These are phyloP conservation scores for Lepidocolaptes lacrymiger DNA, from an alignment of 2,797 vertebrate genomes.

Conservation along the genomic window DNA sequence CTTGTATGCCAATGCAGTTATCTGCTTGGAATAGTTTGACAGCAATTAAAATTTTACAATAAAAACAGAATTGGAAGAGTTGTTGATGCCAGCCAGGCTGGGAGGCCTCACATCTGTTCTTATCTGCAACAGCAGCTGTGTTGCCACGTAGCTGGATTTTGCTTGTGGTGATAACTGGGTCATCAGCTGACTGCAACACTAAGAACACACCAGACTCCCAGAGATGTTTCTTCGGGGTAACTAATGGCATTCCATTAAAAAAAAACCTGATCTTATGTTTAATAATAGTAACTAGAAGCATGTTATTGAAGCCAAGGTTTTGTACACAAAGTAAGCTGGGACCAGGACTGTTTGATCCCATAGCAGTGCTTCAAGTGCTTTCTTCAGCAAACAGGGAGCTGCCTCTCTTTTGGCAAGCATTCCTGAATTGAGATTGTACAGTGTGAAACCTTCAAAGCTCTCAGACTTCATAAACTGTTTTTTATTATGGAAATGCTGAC, in stretches of 20 bases:
- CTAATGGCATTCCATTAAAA: background rate
- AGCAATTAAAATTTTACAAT: background rate
- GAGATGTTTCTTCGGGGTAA: background rate
- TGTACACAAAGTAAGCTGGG: background rate
- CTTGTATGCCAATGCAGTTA: background rate
- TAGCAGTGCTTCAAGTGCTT: background rate
- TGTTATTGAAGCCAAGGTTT: background rate
- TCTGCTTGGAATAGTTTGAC: background rate
- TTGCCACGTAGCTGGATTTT: background rate
- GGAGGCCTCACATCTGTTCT: constrained; percentile 15
- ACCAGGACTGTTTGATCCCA: background rate
- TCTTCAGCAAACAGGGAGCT: background rate
- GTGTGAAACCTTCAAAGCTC: background rate
- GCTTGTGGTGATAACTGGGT: constrained; percentile 33
- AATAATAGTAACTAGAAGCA: background rate
- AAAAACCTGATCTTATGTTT: background rate
- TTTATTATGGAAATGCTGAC: constrained; percentile 1
- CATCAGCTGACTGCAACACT: constrained; percentile 4
- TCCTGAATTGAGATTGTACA: background rate
- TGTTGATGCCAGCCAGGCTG: background rate
- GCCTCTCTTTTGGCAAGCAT: background rate
- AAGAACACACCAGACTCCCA: background rate
- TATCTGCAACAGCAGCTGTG: constrained; percentile 48
- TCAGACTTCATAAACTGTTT: background rate
- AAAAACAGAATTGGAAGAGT: background rate